Percentiles rank a stretch among this genome's conserved stretches.
phyloP scores from a whole-genome alignment of 2,113 vertebrate genomes.

The Myiopsitta monachus region DNA sequence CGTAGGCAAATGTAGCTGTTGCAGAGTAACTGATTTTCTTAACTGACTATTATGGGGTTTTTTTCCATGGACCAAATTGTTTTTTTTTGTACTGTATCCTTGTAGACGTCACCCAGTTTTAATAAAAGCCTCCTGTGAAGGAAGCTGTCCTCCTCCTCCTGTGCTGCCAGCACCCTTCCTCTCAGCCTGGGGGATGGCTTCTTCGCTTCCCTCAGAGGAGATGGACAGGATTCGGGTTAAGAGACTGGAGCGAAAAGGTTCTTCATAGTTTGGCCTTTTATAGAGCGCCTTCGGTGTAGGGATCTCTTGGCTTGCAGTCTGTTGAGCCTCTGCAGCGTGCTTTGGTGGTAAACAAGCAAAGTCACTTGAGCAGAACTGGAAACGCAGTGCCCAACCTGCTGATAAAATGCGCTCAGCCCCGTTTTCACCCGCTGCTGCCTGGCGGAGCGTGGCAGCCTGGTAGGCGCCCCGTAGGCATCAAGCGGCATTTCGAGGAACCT shows the following conservation, averaged over 20 bases:
- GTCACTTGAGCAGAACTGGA: neutral
- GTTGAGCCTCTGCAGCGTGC: neutral
- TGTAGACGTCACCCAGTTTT: conserved; percentile 78
- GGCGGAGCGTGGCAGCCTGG: neutral
- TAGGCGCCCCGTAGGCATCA: neutral
- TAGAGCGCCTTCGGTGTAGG: neutral
- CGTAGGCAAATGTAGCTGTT: conserved; percentile 63
- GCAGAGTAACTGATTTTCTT: conserved; percentile 76
- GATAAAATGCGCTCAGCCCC: neutral
- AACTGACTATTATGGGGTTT: conserved; percentile 63
- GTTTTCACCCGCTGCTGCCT: neutral
- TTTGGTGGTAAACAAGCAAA: neutral
- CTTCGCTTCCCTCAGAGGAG: no score
- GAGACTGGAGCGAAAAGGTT: neutral
- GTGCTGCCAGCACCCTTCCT: neutral
- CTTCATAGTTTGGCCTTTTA: conserved; percentile 32
- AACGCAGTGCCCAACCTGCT: neutral
- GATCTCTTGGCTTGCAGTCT: neutral
- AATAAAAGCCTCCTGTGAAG: conserved; percentile 83
- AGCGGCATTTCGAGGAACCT: neutral
- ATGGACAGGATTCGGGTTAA: no score
- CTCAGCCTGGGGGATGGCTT: neutral
- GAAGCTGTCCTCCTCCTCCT: conserved; percentile 1
- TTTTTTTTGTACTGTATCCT: conserved; percentile 83
- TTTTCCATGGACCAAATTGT: conserved; percentile 82